A percentile compares a stretch with the other conserved stretches of the same genome.
These are phyloP conservation scores for Myotis davidii DNA, from an alignment of 2,113 vertebrate genomes.

Conservation along the genomic window DNA sequence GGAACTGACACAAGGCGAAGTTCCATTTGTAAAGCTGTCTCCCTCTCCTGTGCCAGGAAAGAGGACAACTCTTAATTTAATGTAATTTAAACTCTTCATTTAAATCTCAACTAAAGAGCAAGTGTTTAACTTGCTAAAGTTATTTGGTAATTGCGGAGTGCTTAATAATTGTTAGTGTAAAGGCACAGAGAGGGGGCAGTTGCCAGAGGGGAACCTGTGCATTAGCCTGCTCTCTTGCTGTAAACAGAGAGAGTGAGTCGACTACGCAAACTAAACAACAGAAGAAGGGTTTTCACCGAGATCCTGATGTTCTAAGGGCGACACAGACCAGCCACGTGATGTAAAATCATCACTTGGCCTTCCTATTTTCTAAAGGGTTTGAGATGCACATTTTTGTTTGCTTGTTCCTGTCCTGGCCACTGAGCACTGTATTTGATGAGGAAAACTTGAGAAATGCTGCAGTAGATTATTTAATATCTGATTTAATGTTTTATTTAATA, in stretches of 20 bases:
- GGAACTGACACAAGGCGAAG: background rate
- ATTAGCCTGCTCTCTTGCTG: background rate
- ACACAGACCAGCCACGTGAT: background rate
- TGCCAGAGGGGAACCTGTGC: background rate
- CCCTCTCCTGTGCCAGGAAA: background rate
- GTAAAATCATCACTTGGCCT: conserved; percentile 5
- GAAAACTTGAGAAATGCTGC: background rate
- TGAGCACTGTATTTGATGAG: background rate
- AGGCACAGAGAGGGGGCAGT: background rate
- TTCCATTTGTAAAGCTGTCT: background rate
- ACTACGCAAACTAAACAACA: background rate
- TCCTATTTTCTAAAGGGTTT: background rate
- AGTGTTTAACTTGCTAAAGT: conserved; percentile 18
- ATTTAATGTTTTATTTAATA: background rate
- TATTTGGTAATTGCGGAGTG: conserved; percentile 15
- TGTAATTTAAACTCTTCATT: background rate
- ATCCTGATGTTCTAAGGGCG: background rate
- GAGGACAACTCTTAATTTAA: background rate
- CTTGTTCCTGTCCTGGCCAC: background rate
- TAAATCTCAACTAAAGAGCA: background rate
- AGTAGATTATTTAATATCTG: background rate
- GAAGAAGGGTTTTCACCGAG: background rate
- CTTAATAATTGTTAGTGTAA: background rate
- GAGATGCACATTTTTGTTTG: background rate
- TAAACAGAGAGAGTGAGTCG: background rate